Evolutionary conservation across 1,140 invertebrate genomes (phyloP), one percentile per base, ranked within the genome.

Genomic region (Temnothorax nylanderi): DNA sequence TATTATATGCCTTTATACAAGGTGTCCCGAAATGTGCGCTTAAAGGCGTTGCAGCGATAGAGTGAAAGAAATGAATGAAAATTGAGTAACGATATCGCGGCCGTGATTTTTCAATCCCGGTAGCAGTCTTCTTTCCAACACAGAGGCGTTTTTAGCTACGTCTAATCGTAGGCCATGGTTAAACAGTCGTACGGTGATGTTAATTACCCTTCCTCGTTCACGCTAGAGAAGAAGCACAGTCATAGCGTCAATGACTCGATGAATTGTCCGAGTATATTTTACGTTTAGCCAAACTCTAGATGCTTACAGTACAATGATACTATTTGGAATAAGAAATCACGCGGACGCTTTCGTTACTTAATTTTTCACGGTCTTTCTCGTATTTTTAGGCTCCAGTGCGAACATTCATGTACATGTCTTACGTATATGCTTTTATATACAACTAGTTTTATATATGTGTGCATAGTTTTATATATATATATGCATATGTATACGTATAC

Each of bases 1-100:
- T 92, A 88, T 90, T 90, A 91, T 87, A 84, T 62, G 58, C 16
- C 81, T 85, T 82, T 85, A 87, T 85, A 85, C 71, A 85, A 77
- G 86, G 78, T 81, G 78, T 81, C 51, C 78, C 51, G 49, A 81
- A 81, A 81, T 56, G 58, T 41, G 18, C 21, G 37, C 16, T 54
- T 71, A 34, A 51, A 77, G n/a, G 21, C 11, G 75, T 11, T 65
- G 1, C 34, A n/a, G 32, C 16, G 44, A 69, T 34, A 18, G 34
- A 60, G 16, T 4, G 44, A 26, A 26, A 47, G 21, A 69, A 69
- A 26, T 26, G 26, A 26, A 1, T 26, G 26, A 26, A 26, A 26
- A 69, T 47, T 7, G 7, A 47, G 41, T 49, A 32, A 32, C 21
- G 13, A 65, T 11, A 49, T 3, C 34, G 60, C 10, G 64, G 1